phyloP scores from a whole-genome alignment of 2,113 vertebrate genomes.

The Rhodinocichla rosea region DNA sequence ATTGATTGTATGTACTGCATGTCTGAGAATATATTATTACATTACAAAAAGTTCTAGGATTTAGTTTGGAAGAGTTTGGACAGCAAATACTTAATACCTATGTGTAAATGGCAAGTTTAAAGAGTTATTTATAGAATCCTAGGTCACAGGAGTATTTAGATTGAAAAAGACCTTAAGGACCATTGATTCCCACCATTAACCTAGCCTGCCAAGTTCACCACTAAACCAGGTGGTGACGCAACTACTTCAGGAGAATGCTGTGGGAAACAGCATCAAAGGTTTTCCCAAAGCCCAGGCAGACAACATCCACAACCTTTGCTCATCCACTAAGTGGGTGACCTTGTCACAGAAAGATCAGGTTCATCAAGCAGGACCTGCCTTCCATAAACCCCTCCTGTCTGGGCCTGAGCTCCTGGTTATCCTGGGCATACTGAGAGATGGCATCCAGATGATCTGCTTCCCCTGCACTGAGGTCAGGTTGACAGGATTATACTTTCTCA shows the following conservation, averaged over 20 bases:
- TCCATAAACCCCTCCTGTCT: neutral
- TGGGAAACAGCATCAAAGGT: neutral
- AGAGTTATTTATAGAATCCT: neutral
- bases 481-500: neutral
- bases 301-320: neutral
- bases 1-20: neutral
- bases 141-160: neutral
- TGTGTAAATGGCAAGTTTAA: neutral
- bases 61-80: neutral
- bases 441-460: neutral
- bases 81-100: neutral
- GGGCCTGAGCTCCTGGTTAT: neutral
- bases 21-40: neutral
- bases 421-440: neutral
- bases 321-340: neutral
- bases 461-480: neutral
- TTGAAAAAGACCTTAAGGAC: neutral
- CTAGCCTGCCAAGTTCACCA: neutral
- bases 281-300: neutral
- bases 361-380: neutral
- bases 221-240: neutral
- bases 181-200: neutral
- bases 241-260: neutral
- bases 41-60: neutral
- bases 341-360: neutral